A percentile compares a stretch with the other conserved stretches of the same genome.
Conservation (phyloP, 2,888 invertebrate genomes). For the Scaptomyza caliginosa region DNA sequence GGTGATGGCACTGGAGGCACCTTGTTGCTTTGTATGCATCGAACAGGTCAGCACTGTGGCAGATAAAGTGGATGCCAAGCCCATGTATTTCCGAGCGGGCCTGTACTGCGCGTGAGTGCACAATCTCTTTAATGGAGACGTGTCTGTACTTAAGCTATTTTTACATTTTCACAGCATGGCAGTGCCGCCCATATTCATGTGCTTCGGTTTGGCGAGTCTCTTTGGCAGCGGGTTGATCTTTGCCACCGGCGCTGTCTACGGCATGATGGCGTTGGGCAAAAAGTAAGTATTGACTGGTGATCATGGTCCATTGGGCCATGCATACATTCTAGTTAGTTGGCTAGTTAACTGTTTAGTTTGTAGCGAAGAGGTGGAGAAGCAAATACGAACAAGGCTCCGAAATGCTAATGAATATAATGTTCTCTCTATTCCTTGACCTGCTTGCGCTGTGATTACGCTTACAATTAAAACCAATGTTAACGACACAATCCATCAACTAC, state of each 20-base stretch:
- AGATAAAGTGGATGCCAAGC: slow-evolving; percentile 91
- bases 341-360: slow-evolving; percentile 34
- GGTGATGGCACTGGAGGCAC: slow-evolving; percentile 95
- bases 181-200: slow-evolving; percentile 91
- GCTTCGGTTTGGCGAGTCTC: slow-evolving; percentile 89
- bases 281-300: slow-evolving; percentile 89
- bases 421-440: slow-evolving; percentile 70
- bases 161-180: slow-evolving; percentile 87
- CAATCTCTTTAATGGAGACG: neutral
- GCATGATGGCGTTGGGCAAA: slow-evolving; percentile 97
- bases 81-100: slow-evolving; percentile 95
- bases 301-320: neutral
- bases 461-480: slow-evolving; percentile 37
- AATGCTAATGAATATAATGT: slow-evolving; percentile 69
- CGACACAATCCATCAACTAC: slow-evolving; percentile 32
- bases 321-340: slow-evolving; percentile 15
- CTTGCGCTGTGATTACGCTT: slow-evolving; percentile 71
- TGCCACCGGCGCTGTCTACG: slow-evolving; percentile 94
- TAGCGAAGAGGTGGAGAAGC: slow-evolving; percentile 20
- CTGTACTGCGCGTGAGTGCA: slow-evolving; percentile 93
- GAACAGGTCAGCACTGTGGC: slow-evolving; percentile 96
- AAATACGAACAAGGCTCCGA: slow-evolving; percentile 24
- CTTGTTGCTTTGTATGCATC: slow-evolving; percentile 98
- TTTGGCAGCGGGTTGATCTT: slow-evolving; percentile 96
- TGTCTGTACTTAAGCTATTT: neutral